phyloP scores from a whole-genome alignment of 2,888 invertebrate species.

The Drosophila conformis region DNA sequence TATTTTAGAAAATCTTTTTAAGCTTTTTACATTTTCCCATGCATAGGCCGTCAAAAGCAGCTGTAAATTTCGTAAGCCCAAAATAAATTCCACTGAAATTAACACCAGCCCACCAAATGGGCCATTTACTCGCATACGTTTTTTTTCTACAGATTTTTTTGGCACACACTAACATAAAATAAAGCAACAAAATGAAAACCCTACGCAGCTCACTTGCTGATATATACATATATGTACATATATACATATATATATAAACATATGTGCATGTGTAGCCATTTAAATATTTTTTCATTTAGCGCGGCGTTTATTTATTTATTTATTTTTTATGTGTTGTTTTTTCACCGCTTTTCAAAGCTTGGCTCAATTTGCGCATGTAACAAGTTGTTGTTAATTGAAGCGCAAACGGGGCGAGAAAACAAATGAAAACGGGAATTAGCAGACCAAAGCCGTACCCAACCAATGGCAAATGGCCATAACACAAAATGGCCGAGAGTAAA shows the following conservation, averaged over 20 bases:
- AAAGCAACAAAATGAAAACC: constrained; percentile 64
- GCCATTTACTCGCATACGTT: constrained; percentile 28
- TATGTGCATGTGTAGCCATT: constrained; percentile 19
- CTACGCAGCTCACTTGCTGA: constrained; percentile 41
- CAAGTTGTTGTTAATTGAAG: constrained; percentile 80
- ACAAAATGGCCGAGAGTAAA: constrained; percentile 63
- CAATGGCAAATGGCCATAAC: constrained; percentile 57
- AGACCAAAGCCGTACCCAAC: constrained; percentile 32
- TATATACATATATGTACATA: not conserved
- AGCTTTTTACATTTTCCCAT: constrained; percentile 50
- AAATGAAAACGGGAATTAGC: constrained; percentile 63
- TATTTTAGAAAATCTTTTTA: constrained; percentile 3
- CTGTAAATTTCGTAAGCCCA: constrained; percentile 59
- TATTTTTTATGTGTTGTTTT: constrained; percentile 40
- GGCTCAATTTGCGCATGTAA: constrained; percentile 76
- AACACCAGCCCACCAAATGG: constrained; percentile 60
- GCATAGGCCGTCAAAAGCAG: constrained; percentile 34
- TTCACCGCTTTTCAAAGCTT: constrained; percentile 46
- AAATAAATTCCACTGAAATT: constrained; percentile 71
- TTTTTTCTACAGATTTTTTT: constrained; percentile 12
- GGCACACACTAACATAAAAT: constrained; percentile 18
- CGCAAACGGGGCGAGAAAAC: constrained; percentile 67
- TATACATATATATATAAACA: not conserved
- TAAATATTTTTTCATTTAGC: constrained; percentile 58
- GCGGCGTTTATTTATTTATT: constrained; percentile 63